These are phyloP conservation scores for Drosophila virilis DNA, from an alignment of 1,140 invertebrate genomes.

Conservation along the genomic window DNA sequence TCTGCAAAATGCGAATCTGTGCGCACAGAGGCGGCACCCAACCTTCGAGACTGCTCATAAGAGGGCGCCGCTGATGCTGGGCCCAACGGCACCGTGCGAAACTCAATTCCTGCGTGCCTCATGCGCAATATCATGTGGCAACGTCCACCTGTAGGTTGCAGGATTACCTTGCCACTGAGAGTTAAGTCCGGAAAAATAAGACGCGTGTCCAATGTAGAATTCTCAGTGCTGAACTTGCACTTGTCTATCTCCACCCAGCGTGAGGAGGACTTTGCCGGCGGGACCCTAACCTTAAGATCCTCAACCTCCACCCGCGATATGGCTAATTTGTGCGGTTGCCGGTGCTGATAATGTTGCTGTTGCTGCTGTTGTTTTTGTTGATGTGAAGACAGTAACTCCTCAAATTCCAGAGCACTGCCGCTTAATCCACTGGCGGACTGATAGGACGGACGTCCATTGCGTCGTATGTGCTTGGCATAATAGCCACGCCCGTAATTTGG, in stretches of 20 bases:
- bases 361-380: conserved; percentile 38
- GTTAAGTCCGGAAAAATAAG: conserved; percentile 91
- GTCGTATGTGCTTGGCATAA: conserved; percentile 64
- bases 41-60: conserved; percentile 72
- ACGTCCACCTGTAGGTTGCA: conserved; percentile 85
- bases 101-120: conserved; percentile 91
- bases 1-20: conserved; percentile 93
- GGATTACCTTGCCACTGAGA: conserved; percentile 89
- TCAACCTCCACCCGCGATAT: conserved; percentile 78
- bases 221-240: conserved; percentile 90
- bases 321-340: conserved; percentile 73
- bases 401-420: conserved; percentile 57
- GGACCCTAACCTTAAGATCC: conserved; percentile 87
- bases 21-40: conserved; percentile 89
- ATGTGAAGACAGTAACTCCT: conserved; percentile 59
- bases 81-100: conserved; percentile 85
- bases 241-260: conserved; percentile 89
- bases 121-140: conserved; percentile 92
- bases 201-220: conserved; percentile 90
- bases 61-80: conserved; percentile 23
- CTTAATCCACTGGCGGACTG: background rate
- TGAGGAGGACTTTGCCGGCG: conserved; percentile 79
- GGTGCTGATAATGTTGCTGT: conserved; percentile 47
- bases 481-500: conserved; percentile 60
- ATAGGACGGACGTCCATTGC: conserved; percentile 54